phyloP scores from a whole-genome alignment of 2,888 invertebrate species.

The Lepidocyrtoides sp. region DNA sequence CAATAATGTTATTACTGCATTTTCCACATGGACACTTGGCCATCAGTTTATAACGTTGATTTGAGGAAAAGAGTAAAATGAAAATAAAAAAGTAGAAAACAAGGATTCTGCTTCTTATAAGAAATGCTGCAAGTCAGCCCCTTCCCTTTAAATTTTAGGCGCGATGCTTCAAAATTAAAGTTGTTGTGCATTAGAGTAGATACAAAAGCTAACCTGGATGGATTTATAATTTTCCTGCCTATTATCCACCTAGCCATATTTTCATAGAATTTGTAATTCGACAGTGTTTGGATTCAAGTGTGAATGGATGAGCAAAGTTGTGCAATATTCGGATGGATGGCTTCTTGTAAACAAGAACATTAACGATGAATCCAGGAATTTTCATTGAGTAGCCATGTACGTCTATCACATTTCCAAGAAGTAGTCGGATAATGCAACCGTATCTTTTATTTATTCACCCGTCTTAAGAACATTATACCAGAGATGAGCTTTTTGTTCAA shows the following conservation, averaged over 20 bases:
- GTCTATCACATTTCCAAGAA: too few species aligned
- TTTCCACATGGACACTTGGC: conserved; percentile 45
- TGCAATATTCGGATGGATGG: not conserved
- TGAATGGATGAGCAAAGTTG: not conserved
- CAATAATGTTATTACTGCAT: conserved; percentile 72
- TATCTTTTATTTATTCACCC: conserved; percentile 48
- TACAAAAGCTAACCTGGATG: too few species aligned
- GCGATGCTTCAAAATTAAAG: too few species aligned
- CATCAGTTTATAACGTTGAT: not conserved
- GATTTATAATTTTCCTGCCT: too few species aligned
- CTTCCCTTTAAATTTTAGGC: too few species aligned
- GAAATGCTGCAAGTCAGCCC: too few species aligned
- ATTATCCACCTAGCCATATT: not conserved
- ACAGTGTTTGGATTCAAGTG: not conserved
- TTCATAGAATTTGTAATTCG: not conserved
- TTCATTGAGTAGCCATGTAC: conserved; percentile 14
- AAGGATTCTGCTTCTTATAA: too few species aligned
- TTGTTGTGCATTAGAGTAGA: too few species aligned
- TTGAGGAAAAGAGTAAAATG: too few species aligned
- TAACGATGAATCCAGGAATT: conserved; percentile 34
- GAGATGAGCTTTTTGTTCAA: conserved; percentile 41
- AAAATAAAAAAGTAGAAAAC: too few species aligned
- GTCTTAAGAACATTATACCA: conserved; percentile 55
- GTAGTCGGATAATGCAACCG: not conserved
- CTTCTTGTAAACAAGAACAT: conserved; percentile 45